Evolutionary conservation across 2,113 vertebrate genomes (phyloP), one percentile per base, ranked within the genome.

Genomic region (Sylvietta virens): DNA sequence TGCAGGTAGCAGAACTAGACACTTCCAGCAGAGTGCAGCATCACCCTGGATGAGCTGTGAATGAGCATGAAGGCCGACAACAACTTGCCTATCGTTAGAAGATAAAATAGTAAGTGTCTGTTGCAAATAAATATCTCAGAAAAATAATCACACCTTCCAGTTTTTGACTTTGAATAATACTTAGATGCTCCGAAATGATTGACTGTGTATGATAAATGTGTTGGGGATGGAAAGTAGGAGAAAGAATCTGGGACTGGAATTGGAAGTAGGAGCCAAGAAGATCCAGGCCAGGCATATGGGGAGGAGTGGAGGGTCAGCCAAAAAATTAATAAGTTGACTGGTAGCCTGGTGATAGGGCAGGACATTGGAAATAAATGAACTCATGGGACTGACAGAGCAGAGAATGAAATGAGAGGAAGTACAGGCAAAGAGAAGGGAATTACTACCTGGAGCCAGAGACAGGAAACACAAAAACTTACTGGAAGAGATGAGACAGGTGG

Each of bases 1-100:
- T 8, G 15, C 30, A 54, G 65, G 66, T 47, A 79, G 47, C 2
- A 5, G 37, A 92, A 40, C 73, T 35, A 16, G 40, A 22, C 8
- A 3, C 37, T 47, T 87, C 96, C 97, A 95, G 96, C 78, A 97
- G 97, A 92, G 96, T n/a, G 97, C 94, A 97, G 96, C 90, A 97
- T 74, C 60, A 15, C 39, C 82, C 84, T 45, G 56, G 60, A 37
- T 1, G 57, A 91, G 22, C 12, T 7, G 45, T 57, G 62, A 7
- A 0, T 8, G 28, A 72, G 42, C 47, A 7, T 0, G 0, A 11
- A 2, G 5, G 31, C 51, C 40, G 31, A 28, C 37, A 88, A 45
- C 20, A 0, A 0, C 24, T 88, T 60, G 40, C 53, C 20, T 71
- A 31, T 24, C 1, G 2, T n/a, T 45, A 33, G 73, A 85, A 15